Evolutionary conservation across 35 echinoderm and acorn worm genomes (phyloP).

Genomic region (Patiria miniata): DNA sequence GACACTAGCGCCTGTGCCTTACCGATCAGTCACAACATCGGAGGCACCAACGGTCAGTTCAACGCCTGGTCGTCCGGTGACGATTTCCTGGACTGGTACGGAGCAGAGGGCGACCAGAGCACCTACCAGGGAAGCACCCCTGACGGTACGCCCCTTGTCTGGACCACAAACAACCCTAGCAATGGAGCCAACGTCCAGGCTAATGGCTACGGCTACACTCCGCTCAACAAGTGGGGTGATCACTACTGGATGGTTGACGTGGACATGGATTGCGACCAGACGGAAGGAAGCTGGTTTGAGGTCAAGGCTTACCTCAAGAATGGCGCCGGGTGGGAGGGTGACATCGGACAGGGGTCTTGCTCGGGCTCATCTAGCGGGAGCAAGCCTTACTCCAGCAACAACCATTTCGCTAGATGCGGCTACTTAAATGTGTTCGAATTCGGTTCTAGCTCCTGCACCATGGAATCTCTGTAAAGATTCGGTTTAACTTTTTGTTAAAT

Average conservation of each 20-base stretch:
- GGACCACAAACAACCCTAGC: constrained; percentile 62
- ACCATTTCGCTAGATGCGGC: constrained; percentile 82
- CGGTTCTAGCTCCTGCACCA: constrained; percentile 47
- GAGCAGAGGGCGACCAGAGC: constrained; percentile 75
- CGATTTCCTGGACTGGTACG: constrained; percentile 86
- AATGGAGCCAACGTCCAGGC: constrained; percentile 54
- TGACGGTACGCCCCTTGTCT: constrained; percentile 60
- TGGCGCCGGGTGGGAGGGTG: constrained; percentile 88
- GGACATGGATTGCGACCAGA: constrained; percentile 71
- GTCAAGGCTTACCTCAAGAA: constrained; percentile 74
- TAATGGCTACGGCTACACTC: constrained; percentile 70
- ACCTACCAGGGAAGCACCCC: constrained; percentile 37
- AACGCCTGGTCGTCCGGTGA: constrained; percentile 69
- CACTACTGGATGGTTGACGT: constrained; percentile 94
- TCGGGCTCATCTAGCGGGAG: constrained; percentile 60
- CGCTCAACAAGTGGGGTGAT: constrained; percentile 78
- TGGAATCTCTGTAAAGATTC: constrained; percentile 22
- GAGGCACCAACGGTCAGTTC: constrained; percentile 68
- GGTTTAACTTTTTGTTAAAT: too few species aligned
- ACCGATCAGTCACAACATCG: constrained; percentile 53
- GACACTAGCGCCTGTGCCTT: constrained; percentile 52
- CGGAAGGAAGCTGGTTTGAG: constrained; percentile 84
- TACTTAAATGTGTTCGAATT: constrained; percentile 79
- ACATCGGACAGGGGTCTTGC: constrained; percentile 47
- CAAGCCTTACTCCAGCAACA: constrained; percentile 67